Evolutionary conservation across 2,888 invertebrate genomes (phyloP), one percentile per base, ranked within the genome.

Genomic region (Acleris cristana): DNA sequence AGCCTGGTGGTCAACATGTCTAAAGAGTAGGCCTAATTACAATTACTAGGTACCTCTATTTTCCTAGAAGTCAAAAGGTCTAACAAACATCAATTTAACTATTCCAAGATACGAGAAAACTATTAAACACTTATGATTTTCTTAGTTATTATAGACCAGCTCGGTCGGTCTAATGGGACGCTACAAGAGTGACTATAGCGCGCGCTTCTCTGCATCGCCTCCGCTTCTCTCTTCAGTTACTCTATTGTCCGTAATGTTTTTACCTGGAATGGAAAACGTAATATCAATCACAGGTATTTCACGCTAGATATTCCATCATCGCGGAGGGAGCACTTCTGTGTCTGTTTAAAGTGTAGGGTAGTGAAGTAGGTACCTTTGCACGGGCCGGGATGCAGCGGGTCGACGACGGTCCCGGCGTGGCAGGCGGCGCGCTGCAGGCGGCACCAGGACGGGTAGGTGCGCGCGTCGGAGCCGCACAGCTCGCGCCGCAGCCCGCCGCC

Each of bases 381-480:
- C 73, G 95, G 94, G 60, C 96, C 96, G 44, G 95, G 93, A 81
- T 96, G 94, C 78, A 95, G 90, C 16, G 96, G 95, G 78, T 96
- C 96, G 74, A 97, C 94, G 74, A 96, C 95, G 72, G 94, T 93
- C 8, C 96, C 96, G 44, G 94, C 95, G 77, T 94, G 93, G 85
- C 97, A 97, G 23, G 96, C 94, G 79, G 96, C 96, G 79, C 95
- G 94, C 85, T 96, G 95, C 94, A 97, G 95, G 73, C 96, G 95
- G 87, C 97, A 97, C 96, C 96, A 97, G 72, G 95, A 96, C 57
- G 93, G 89, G 87, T 97, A 97, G 57, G 96, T 96, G 75, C 94
- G 93, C 75, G 95, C 94, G 91, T 97, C 96, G 59, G 95, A 94
- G 75, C 96, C 96, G 87, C 97, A 97, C 67, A 96, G 92, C 69